Conservation (phyloP, 2,888 invertebrate genomes). For the Idaea biselata region DNA sequence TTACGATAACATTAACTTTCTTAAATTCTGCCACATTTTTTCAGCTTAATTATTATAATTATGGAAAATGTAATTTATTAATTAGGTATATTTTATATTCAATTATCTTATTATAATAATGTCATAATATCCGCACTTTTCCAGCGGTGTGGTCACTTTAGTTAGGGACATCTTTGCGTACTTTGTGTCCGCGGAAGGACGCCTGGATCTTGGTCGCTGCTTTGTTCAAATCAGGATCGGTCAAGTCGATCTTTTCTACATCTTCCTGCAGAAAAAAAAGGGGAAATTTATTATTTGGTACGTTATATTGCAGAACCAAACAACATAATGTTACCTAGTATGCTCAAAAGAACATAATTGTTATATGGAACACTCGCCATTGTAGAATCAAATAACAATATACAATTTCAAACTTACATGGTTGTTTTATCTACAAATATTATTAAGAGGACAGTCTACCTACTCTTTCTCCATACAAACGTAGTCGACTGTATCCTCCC, state of each 20-base stretch:
- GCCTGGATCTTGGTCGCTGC: conserved; percentile 96
- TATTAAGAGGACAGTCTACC: too few species aligned
- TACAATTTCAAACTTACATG: too few species aligned
- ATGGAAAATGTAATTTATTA: not conserved
- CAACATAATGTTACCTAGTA: not conserved
- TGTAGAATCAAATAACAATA: not conserved
- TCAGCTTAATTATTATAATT: not conserved
- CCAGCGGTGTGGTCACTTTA: conserved; percentile 47
- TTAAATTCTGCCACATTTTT: not conserved
- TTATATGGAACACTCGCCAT: too few species aligned
- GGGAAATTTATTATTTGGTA: not conserved
- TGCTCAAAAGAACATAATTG: too few species aligned
- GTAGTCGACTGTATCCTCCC: too few species aligned
- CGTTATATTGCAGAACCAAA: not conserved
- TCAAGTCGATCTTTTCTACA: conserved; percentile 91
- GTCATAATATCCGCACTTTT: conserved; percentile 39
- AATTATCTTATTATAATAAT: conserved; percentile 31
- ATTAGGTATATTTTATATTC: conserved; percentile 3
- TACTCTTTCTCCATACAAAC: too few species aligned
- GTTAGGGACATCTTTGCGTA: conserved; percentile 86
- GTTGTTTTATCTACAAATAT: too few species aligned
- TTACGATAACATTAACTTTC: not conserved
- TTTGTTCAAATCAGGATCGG: conserved; percentile 92
- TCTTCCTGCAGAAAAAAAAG: conserved; percentile 75
- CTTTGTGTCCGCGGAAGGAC: conserved; percentile 94